phyloP scores from a whole-genome alignment of 2,113 vertebrate genomes.

The Peromyscus californicus region DNA sequence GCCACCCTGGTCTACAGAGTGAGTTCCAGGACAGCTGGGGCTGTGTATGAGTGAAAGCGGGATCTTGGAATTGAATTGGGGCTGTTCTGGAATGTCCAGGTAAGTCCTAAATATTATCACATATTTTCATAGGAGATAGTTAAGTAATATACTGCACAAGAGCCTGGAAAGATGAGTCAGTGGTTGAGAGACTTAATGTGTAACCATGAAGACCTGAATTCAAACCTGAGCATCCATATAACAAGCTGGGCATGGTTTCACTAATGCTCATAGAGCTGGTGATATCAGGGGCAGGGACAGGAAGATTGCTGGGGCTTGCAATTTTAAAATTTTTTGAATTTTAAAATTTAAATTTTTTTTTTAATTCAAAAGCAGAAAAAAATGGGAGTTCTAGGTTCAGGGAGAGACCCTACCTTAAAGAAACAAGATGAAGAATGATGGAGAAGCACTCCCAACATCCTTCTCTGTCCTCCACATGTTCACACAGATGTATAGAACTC shows the following conservation, averaged over 20 bases:
- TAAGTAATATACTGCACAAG: not conserved
- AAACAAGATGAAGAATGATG: not conserved
- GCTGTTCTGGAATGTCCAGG: slow-evolving; percentile 1
- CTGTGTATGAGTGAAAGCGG: not conserved
- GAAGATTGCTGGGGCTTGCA: not conserved
- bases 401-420: not conserved
- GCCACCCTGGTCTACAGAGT: not conserved
- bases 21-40: not conserved
- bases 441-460: not conserved
- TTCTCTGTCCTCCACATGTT: not conserved
- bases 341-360: not conserved
- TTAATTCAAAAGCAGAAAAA: not conserved
- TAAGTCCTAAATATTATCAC: not conserved
- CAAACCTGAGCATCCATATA: not conserved
- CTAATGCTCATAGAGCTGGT: not conserved
- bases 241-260: not conserved
- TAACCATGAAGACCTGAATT: no score
- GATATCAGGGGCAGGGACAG: not conserved
- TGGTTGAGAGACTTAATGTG: not conserved
- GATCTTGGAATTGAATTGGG: not conserved
- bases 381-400: not conserved
- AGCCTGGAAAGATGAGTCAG: not conserved
- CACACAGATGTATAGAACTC: no score
- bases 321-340: not conserved
- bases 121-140: not conserved